Conservation (phyloP, 2,888 invertebrate genomes). For the Acholoe squamosa region DNA sequence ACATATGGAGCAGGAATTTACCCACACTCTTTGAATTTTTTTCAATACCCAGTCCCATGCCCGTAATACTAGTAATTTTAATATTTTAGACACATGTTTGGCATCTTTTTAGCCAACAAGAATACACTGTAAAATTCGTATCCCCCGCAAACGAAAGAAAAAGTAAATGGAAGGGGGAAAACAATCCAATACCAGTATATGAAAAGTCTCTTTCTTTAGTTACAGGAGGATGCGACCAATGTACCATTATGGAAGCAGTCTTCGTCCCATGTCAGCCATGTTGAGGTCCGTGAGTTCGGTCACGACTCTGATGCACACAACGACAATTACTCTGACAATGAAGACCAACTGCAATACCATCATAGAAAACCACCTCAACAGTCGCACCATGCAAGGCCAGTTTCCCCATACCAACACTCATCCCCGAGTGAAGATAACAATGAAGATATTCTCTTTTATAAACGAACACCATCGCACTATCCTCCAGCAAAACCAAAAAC, state of each 20-base stretch:
- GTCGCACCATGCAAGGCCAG: neutral
- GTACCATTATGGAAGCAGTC: constrained; percentile 29
- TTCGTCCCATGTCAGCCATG: neutral
- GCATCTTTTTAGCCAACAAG: no score
- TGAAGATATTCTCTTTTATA: constrained; percentile 8
- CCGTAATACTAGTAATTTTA: no score
- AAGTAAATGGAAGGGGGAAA: no score
- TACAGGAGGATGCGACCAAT: neutral
- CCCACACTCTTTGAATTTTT: no score
- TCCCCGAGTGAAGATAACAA: neutral
- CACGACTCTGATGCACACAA: neutral
- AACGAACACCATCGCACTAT: neutral
- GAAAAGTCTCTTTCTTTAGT: neutral
- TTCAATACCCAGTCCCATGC: no score
- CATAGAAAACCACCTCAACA: neutral
- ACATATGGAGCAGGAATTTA: no score
- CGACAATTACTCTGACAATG: neutral
- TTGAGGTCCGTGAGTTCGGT: neutral
- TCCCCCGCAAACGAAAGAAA: no score
- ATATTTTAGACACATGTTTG: no score
- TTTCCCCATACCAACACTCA: neutral
- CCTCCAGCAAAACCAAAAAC: neutral
- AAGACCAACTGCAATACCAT: neutral
- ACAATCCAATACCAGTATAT: neutral
- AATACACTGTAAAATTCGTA: no score